A percentile compares a stretch with the other conserved stretches of the same genome.
Conservation (phyloP, 2,797 vertebrate species). For the Phalloptychus januarius region DNA sequence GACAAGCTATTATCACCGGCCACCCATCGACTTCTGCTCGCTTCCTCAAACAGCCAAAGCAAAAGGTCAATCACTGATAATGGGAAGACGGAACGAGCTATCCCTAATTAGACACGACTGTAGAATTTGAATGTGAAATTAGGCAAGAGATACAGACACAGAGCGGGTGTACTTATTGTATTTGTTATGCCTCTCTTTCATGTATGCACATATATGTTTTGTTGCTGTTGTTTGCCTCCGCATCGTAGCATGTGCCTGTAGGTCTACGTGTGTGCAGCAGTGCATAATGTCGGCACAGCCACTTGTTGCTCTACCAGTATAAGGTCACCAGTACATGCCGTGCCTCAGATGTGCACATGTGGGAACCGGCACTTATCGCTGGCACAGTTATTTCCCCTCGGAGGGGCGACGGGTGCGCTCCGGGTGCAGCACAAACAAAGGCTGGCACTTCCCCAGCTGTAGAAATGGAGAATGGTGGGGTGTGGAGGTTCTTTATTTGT, state of each 20-base stretch:
- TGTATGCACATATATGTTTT: neutral
- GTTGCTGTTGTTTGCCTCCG: slow-evolving; percentile 1
- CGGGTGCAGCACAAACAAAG: slow-evolving; percentile 65
- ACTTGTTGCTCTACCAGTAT: slow-evolving; percentile 31
- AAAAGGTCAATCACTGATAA: slow-evolving; percentile 82
- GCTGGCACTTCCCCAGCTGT: slow-evolving; percentile 69
- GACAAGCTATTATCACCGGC: slow-evolving; percentile 70
- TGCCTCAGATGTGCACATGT: slow-evolving; percentile 18
- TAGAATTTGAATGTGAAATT: slow-evolving; percentile 71
- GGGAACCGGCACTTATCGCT: slow-evolving; percentile 20
- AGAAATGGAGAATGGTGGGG: slow-evolving; percentile 20
- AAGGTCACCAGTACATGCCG: slow-evolving; percentile 26
- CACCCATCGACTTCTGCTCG: slow-evolving; percentile 69
- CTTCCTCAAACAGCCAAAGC: slow-evolving; percentile 73
- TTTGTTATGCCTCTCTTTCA: slow-evolving; percentile 34
- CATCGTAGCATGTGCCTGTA: slow-evolving; percentile 23
- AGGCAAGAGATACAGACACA: slow-evolving; percentile 32
- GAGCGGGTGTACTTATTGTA: slow-evolving; percentile 39
- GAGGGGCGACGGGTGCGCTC: slow-evolving; percentile 53
- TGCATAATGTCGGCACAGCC: slow-evolving; percentile 25
- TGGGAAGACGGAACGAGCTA: slow-evolving; percentile 65
- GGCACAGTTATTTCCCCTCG: slow-evolving; percentile 48
- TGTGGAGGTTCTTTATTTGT: slow-evolving; percentile 50
- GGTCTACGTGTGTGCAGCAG: slow-evolving; percentile 4
- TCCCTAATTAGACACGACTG: slow-evolving; percentile 73